Conservation (phyloP, 2,888 invertebrate genomes). For the Lingula anatina region DNA sequence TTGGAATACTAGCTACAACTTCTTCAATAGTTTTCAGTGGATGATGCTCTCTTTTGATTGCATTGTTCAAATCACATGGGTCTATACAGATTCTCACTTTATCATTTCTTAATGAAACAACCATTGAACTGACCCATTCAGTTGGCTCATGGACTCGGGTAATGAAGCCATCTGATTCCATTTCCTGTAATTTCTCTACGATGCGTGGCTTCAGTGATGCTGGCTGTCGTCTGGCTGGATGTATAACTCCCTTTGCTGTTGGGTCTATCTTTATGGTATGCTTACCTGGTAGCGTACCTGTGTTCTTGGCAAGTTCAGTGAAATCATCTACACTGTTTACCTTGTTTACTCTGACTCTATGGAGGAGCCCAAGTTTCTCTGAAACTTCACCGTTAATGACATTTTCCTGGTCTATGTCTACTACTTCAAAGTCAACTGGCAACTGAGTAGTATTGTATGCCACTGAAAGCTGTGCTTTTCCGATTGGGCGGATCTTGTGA, state of each 20-base stretch:
- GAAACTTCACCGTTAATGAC: slow-evolving; percentile 6
- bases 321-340: not conserved
- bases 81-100: slow-evolving; percentile 20
- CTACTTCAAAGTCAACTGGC: slow-evolving; percentile 5
- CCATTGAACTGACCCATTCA: slow-evolving; percentile 22
- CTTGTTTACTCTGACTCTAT: slow-evolving; percentile 2
- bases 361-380: slow-evolving; percentile 5
- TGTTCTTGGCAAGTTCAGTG: slow-evolving; percentile 6
- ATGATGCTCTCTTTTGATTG: slow-evolving; percentile 14
- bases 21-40: slow-evolving; percentile 21
- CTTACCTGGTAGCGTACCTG: slow-evolving; percentile 14
- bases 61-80: slow-evolving; percentile 16
- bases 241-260: slow-evolving; percentile 9
- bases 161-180: slow-evolving; percentile 16
- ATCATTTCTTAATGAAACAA: slow-evolving; percentile 12
- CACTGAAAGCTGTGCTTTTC: not conserved
- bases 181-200: slow-evolving; percentile 16
- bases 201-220: slow-evolving; percentile 7
- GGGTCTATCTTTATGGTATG: slow-evolving; percentile 11
- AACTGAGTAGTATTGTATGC: not conserved
- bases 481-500: slow-evolving; percentile 7
- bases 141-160: slow-evolving; percentile 15
- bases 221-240: slow-evolving; percentile 10
- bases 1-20: slow-evolving; percentile 14
- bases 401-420: slow-evolving; percentile 10